Evolutionary conservation across 1,140 invertebrate genomes (phyloP), one percentile per base, ranked within the genome.

Genomic region (Phthorimaea operculella): DNA sequence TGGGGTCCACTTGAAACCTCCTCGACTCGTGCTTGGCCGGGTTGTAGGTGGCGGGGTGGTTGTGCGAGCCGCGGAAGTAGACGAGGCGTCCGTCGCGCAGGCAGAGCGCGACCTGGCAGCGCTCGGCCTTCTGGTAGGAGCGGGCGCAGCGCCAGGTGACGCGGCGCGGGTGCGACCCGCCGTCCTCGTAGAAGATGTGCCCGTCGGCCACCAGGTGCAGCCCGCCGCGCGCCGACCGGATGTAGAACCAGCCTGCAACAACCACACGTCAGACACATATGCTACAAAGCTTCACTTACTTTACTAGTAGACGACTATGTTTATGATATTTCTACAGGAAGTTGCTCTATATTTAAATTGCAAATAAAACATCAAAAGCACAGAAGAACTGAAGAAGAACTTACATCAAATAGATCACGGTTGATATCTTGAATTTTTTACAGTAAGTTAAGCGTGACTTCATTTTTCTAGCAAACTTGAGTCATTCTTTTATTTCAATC

Each of bases 151-250:
- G 63, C 85, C 85, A 86, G 0, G 85, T 86, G 17, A 86, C 82
- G 6, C 83, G 71, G 16, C 80, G 79, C 33, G 76, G 78, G 54
- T 84, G 82, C 0, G 82, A 86, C 4, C 83, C 83, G 12, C 83
- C 83, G 55, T 86, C 82, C 64, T 86, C 85, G 58, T 86, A 86
- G 62, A 86, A 86, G 55, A 86, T 86, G 57, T 86, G 81, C 1
- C 83, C 83, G 54, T 79, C 78, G 0, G 81, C 85, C 4, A 86
- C 85, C 12, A 86, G 64, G 51, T 86, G 85, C 44, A 86, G 64
- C 0, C 82, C 82, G 7, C 83, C 82, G 21, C 83, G 81, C 39
- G 83, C 81, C 33, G 85, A 86, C 5, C 80, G 68, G 42, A 86
- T 86, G 61, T 86, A 86, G 74, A 86, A 86, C 85, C 85, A 86